These are phyloP conservation scores for Thamnophis sirtalis DNA, from an alignment of 2,113 vertebrate genomes.

Conservation along the genomic window DNA sequence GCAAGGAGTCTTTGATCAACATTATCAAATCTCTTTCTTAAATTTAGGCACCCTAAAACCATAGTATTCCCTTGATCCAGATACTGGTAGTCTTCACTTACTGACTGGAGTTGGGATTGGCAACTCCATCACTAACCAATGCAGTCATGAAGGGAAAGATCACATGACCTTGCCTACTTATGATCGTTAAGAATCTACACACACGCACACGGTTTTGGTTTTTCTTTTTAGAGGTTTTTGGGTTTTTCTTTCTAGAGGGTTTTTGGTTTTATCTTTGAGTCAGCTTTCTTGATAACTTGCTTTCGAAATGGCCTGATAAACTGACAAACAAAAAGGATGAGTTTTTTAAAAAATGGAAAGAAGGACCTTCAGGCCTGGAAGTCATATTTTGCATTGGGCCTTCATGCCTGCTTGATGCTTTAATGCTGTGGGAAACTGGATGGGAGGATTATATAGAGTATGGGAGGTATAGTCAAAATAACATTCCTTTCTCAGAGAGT, in stretches of 20 bases:
- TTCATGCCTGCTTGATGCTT: too few relatives aligned
- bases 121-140: not conserved
- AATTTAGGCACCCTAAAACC: not conserved
- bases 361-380: not conserved
- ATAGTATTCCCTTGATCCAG: not conserved
- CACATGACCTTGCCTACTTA: not conserved
- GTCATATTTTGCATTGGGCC: too few relatives aligned
- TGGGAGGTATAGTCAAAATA: too few relatives aligned
- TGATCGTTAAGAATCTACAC: not conserved
- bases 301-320: not conserved
- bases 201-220: not conserved
- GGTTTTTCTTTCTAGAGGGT: not conserved
- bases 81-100: not conserved
- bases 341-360: not conserved
- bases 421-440: too few relatives aligned
- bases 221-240: too few relatives aligned
- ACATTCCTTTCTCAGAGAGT: too few relatives aligned
- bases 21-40: not conserved
- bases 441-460: too few relatives aligned
- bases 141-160: not conserved
- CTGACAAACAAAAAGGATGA: not conserved
- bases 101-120: not conserved
- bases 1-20: not conserved
- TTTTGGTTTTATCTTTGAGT: not conserved
- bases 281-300: not conserved